phyloP scores from a whole-genome alignment of 2,888 invertebrate genomes.

The Eucera pruinosa region DNA sequence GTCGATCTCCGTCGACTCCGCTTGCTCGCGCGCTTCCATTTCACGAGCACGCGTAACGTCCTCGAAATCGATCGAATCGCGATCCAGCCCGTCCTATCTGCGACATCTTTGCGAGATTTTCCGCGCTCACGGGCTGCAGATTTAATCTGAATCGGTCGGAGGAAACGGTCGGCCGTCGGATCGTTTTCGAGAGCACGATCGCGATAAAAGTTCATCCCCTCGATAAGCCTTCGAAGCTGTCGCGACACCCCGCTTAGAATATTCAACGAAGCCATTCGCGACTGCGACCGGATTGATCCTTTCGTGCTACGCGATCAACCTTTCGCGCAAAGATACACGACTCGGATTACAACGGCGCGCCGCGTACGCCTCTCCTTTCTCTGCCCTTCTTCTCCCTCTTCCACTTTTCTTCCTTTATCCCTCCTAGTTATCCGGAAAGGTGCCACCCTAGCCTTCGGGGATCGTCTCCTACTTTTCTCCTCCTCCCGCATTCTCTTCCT shows the following conservation, averaged over 20 bases:
- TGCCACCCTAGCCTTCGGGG: background rate
- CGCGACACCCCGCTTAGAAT: conserved; percentile 52
- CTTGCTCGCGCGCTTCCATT: background rate
- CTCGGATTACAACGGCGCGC: conserved; percentile 18
- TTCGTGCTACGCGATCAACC: conserved; percentile 25
- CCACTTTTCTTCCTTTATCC: background rate
- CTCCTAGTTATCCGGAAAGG: background rate
- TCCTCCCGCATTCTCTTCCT: too few relatives aligned
- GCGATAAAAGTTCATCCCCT: conserved; percentile 58
- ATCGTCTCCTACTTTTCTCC: too few relatives aligned
- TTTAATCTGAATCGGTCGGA: conserved; percentile 33
- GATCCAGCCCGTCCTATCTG: background rate
- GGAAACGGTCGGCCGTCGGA: conserved; percentile 20
- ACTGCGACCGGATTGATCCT: conserved; percentile 39
- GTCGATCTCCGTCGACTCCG: too few relatives aligned
- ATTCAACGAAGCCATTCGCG: conserved; percentile 63
- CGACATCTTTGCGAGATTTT: conserved; percentile 13
- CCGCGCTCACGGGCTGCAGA: conserved; percentile 14
- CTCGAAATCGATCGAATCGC: conserved; percentile 8
- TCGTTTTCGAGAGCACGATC: conserved; percentile 44
- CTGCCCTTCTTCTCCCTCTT: background rate
- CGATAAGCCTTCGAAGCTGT: conserved; percentile 47
- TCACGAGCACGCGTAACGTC: conserved; percentile 18
- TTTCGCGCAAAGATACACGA: conserved; percentile 21
- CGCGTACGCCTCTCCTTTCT: background rate